Base-by-base conservation (phyloP, 2,888 invertebrate species). In the Sympetrum striolatum region DNA sequence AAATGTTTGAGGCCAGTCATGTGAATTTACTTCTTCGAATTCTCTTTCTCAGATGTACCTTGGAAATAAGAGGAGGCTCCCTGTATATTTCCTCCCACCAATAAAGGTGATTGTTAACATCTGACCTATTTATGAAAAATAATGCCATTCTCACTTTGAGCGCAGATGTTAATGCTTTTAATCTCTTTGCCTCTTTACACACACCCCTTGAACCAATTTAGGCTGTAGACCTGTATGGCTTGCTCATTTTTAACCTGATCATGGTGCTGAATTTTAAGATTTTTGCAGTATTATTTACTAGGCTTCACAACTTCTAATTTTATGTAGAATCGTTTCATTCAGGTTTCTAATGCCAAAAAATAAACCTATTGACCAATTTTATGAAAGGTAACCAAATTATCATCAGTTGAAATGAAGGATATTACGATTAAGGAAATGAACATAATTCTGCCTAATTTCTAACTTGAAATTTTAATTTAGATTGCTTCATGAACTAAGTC, bases 41-140 rank as follows among this genome's bases (percentile, higher is more conserved):
- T 86, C 86, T 86, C 86, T 86, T 86, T 86, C 86, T 86, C 86
- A 86, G 86, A 86, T 86, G 58, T 58, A 60, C 86, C 86, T 86
- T 31, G 86, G 86, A 37, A 86, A 60, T 60, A 86, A 64, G 86
- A 60, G 86, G 60, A 58, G 60, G 86, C 86, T 86, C 86, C 86
- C 86, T 86, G 86, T 86, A 37, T 86, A 86, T 86, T 86, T 86
- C 86, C 86, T 86, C 64, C 86, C 86, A 60, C 86, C 86, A 37
- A 86, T 64, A 64, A 86, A 86, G 86, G 86, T 86, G 86, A 86
- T 37, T 80, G 39, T 64, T 86, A 60, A 35, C 35, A 86, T 58
- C 60, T 58, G 39, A 86, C 58, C 86, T 86, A 60, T 15, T 86
- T 86, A 22, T 37, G 31, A 73, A 73, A 73, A 73, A 73, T 73